Conservation (phyloP, 2,888 invertebrate genomes). For the Crossocerus cetratus region DNA sequence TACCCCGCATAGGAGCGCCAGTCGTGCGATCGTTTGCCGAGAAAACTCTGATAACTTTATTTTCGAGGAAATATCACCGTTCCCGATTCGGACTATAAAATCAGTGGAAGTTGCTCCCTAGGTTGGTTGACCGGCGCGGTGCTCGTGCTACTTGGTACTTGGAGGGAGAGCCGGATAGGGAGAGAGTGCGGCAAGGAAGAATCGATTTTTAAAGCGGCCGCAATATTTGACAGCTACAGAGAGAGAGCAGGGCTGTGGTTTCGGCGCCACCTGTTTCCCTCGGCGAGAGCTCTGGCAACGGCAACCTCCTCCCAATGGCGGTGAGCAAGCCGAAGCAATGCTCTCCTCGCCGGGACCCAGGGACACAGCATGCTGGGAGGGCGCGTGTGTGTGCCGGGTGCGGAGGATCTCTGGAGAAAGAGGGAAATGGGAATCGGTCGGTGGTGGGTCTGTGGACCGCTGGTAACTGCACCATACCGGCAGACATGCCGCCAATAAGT, state of each 20-base stretch:
- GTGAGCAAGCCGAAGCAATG: neutral
- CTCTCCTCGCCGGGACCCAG: neutral
- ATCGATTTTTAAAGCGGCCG: conserved; percentile 75
- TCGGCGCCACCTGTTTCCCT: conserved; percentile 74
- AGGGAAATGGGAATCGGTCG: conserved; percentile 49
- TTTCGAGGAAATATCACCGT: too few species aligned
- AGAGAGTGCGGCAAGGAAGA: conserved; percentile 48
- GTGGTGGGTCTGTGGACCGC: conserved; percentile 62
- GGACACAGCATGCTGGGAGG: neutral
- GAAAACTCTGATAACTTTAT: too few species aligned
- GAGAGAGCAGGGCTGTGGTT: conserved; percentile 69
- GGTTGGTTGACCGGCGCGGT: too few species aligned
- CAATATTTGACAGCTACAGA: conserved; percentile 75
- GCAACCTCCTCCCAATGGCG: conserved; percentile 35
- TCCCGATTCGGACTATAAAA: too few species aligned
- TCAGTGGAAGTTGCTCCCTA: too few species aligned
- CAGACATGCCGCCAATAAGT: conserved; percentile 77
- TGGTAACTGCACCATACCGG: conserved; percentile 73
- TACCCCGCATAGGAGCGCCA: too few species aligned
- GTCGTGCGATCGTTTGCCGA: too few species aligned
- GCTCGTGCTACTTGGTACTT: too few species aligned
- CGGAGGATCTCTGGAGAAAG: conserved; percentile 36
- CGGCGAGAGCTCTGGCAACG: conserved; percentile 49
- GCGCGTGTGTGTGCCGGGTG: neutral
- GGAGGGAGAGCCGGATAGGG: conserved; percentile 12